phyloP scores from a whole-genome alignment of 2,797 vertebrate species.

The Chelon labrosus region DNA sequence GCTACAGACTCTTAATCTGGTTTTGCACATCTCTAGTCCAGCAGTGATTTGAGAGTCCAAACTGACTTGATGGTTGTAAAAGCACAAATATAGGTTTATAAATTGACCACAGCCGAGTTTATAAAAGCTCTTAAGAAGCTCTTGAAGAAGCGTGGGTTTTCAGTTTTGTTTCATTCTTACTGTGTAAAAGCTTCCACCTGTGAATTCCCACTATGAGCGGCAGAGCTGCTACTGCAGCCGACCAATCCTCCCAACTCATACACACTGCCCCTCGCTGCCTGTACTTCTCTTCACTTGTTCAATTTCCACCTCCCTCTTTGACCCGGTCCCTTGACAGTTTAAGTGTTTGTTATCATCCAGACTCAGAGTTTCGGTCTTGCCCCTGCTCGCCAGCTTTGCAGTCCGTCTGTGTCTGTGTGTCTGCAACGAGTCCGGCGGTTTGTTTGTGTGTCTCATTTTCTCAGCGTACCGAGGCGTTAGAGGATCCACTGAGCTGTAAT shows the following conservation, averaged over 20 bases:
- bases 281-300: conserved; percentile 11
- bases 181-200: conserved; percentile 36
- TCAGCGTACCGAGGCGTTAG: background rate
- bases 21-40: too few species aligned
- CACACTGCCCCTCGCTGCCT: background rate
- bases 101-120: background rate
- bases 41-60: too few species aligned
- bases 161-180: conserved; percentile 7
- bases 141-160: background rate
- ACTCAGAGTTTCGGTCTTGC: background rate
- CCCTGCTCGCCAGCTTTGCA: background rate
- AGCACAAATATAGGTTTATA: too few species aligned
- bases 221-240: conserved; percentile 11
- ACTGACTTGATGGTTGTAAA: too few species aligned
- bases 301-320: conserved; percentile 18
- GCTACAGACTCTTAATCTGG: too few species aligned
- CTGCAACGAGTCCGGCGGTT: background rate
- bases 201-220: conserved; percentile 23
- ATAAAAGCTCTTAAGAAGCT: background rate
- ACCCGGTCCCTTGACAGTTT: conserved; percentile 31
- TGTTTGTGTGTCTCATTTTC: background rate
- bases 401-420: conserved; percentile 10
- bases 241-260: conserved; percentile 8
- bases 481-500: background rate
- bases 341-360: conserved; percentile 48